Conservation (phyloP, 2,797 vertebrate genomes). For the Enteromius mattozi region DNA sequence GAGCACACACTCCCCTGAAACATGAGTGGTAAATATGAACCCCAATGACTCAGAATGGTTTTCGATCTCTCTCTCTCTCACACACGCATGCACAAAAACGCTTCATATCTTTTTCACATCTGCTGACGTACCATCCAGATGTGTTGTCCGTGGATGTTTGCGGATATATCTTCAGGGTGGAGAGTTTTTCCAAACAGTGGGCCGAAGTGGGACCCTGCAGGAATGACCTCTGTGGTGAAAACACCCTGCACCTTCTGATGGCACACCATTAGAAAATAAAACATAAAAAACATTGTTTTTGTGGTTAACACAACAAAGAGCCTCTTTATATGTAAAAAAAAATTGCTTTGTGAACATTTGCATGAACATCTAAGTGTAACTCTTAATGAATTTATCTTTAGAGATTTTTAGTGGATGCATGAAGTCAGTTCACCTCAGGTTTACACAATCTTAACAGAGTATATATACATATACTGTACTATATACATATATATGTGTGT, state of each 20-base stretch:
- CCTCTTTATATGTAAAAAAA: neutral
- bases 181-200: neutral
- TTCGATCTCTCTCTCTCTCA: conserved; percentile 21
- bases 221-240: conserved; percentile 1
- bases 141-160: neutral
- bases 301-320: neutral
- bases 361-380: neutral
- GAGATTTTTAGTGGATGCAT: neutral
- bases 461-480: too few species aligned
- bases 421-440: neutral
- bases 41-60: conserved; percentile 29
- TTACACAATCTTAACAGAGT: neutral
- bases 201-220: conserved; percentile 9
- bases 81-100: neutral
- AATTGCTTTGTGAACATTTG: neutral
- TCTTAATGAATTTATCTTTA: neutral
- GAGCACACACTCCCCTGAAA: neutral
- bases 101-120: neutral
- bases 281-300: neutral
- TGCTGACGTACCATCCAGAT: conserved; percentile 12
- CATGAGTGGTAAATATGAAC: conserved; percentile 39
- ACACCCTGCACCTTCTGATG: conserved; percentile 21
- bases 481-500: too few species aligned
- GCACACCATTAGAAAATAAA: neutral
- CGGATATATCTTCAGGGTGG: neutral